phyloP scores from a whole-genome alignment of 1,140 invertebrate species.

The Xylocopa sonorina region DNA sequence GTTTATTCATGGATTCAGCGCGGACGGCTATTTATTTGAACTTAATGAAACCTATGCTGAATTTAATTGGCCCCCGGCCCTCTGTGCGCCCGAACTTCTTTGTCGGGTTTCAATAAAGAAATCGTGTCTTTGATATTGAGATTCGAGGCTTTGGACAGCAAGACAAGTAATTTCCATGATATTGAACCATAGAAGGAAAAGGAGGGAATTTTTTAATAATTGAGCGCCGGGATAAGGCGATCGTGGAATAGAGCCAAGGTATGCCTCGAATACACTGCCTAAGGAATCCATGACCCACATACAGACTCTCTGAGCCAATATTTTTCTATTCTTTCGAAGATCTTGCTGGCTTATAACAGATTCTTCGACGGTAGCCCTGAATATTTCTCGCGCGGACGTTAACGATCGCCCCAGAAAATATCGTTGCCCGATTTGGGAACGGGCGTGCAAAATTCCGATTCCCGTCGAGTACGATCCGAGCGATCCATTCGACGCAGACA shows the following conservation, averaged over 20 bases:
- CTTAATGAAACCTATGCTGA: conserved; percentile 49
- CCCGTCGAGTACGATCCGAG: too few species aligned
- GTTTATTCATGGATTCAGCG: conserved; percentile 6
- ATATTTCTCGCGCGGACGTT: conserved; percentile 42
- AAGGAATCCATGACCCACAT: conserved; percentile 65
- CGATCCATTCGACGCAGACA: too few species aligned
- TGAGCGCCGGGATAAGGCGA: conserved; percentile 54
- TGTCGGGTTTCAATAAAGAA: conserved; percentile 46
- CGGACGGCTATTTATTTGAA: conserved; percentile 25
- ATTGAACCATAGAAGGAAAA: conserved; percentile 56
- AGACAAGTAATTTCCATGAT: conserved; percentile 67
- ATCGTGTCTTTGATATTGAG: conserved; percentile 63
- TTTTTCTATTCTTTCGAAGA: conserved; percentile 60
- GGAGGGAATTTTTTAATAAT: conserved; percentile 68
- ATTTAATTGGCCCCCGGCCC: conserved; percentile 34
- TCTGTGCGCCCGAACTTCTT: conserved; percentile 27
- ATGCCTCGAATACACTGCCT: conserved; percentile 61
- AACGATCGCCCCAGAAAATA: neutral
- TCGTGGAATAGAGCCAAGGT: conserved; percentile 54
- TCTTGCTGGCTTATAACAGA: conserved; percentile 45
- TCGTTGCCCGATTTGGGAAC: too few species aligned
- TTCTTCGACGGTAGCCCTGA: conserved; percentile 43
- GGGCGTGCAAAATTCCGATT: too few species aligned
- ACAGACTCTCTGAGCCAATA: conserved; percentile 57
- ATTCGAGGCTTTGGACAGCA: conserved; percentile 61